phyloP scores from a whole-genome alignment of 1,140 invertebrate species.

The Drosophila subpulchrella region DNA sequence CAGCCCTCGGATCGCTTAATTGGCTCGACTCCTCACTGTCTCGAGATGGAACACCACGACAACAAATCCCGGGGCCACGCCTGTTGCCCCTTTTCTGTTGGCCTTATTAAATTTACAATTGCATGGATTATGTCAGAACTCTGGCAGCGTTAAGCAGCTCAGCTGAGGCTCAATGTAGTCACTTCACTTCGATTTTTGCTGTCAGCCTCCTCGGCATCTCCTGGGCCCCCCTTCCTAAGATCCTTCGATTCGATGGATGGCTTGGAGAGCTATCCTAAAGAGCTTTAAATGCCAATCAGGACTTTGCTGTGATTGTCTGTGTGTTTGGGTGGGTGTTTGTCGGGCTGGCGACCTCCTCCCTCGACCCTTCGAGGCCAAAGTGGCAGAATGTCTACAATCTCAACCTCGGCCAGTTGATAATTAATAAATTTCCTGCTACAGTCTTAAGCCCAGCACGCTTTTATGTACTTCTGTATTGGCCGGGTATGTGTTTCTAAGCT shows the following conservation, averaged over 20 bases:
- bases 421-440: slow-evolving; percentile 69
- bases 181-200: slow-evolving; percentile 78
- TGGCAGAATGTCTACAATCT: slow-evolving; percentile 14
- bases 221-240: neutral
- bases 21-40: slow-evolving; percentile 55
- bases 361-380: slow-evolving; percentile 1
- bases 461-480: slow-evolving; percentile 13
- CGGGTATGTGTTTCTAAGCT: slow-evolving; percentile 9
- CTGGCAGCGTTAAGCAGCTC: slow-evolving; percentile 76
- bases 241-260: slow-evolving; percentile 24
- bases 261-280: slow-evolving; percentile 64
- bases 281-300: slow-evolving; percentile 81
- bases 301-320: slow-evolving; percentile 59
- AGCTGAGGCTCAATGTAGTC: slow-evolving; percentile 77
- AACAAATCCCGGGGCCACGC: slow-evolving; percentile 24
- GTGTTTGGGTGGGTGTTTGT: slow-evolving; percentile 11
- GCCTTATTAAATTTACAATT: slow-evolving; percentile 82
- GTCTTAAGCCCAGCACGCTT: slow-evolving; percentile 40
- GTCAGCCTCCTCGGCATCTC: slow-evolving; percentile 39
- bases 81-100: slow-evolving; percentile 7
- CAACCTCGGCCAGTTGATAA: slow-evolving; percentile 61
- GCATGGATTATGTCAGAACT: slow-evolving; percentile 78
- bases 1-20: slow-evolving; percentile 54
- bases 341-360: neutral
- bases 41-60: slow-evolving; percentile 12